Evolutionary conservation across 2,888 invertebrate species (phyloP).

Genomic region (Lasioglossum leucozonium): DNA sequence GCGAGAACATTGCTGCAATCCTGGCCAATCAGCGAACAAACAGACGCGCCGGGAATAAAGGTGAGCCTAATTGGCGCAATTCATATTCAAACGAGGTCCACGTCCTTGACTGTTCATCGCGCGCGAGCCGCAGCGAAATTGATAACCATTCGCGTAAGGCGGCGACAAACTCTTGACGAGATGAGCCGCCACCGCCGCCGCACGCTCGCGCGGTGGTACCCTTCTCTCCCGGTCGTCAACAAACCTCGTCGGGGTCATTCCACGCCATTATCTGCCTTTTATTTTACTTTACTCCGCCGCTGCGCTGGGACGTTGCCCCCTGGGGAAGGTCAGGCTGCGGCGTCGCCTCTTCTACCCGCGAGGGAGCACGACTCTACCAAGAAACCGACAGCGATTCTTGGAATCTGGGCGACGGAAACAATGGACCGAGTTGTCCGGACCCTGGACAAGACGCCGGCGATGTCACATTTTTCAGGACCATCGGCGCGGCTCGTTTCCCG

Average conservation of each 20-base stretch:
- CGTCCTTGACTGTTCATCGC: conserved; percentile 77
- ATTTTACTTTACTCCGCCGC: conserved; percentile 21
- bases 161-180: neutral
- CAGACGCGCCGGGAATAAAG: conserved; percentile 81
- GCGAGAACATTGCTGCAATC: conserved; percentile 72
- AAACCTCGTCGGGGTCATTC: conserved; percentile 35
- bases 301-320: conserved; percentile 41
- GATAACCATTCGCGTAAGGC: conserved; percentile 66
- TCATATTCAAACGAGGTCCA: conserved; percentile 82
- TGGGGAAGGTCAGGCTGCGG: conserved; percentile 50
- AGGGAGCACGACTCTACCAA: neutral
- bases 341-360: conserved; percentile 7
- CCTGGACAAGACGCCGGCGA: neutral
- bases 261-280: conserved; percentile 50
- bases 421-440: neutral
- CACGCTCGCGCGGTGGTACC: neutral
- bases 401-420: neutral
- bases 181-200: neutral
- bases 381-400: neutral
- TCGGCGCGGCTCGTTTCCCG: neutral
- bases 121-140: conserved; percentile 65
- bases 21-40: conserved; percentile 82
- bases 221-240: conserved; percentile 6
- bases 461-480: neutral
- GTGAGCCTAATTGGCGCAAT: conserved; percentile 82